Conservation (phyloP, 53 echinoderm and acorn worm genomes). For the Patiria pectinifera region DNA sequence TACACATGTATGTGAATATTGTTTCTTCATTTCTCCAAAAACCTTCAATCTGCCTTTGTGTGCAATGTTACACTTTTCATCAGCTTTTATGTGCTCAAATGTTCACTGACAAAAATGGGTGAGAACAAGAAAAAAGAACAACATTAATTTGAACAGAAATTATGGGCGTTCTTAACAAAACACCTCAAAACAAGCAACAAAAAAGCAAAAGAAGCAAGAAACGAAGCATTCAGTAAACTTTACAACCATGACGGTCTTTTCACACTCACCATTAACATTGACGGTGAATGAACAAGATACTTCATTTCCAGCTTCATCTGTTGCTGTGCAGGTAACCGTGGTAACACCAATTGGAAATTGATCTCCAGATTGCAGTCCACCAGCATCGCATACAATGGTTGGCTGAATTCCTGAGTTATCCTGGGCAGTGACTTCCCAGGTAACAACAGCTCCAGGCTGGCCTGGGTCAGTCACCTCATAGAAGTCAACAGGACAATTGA, state of each 20-base stretch:
- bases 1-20: no score
- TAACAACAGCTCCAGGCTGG: constrained; percentile 30
- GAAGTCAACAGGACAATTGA: constrained; percentile 5
- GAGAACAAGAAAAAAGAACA: no score
- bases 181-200: no score
- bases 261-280: no score
- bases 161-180: no score
- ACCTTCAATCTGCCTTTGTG: no score
- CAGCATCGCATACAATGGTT: constrained; percentile 22
- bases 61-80: no score
- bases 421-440: constrained; percentile 15
- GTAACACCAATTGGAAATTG: constrained; percentile 16
- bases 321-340: constrained; percentile 29
- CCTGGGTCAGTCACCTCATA: constrained; percentile 10
- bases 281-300: background rate
- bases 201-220: no score
- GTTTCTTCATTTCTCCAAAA: no score
- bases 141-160: no score
- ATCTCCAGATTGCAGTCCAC: constrained; percentile 29
- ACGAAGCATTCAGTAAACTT: background rate
- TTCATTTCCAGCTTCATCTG: constrained; percentile 9
- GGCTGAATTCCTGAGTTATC: constrained; percentile 23
- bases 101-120: no score
- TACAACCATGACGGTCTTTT: background rate
- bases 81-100: no score